Evolutionary conservation across 1,140 invertebrate species (phyloP).

Genomic region (Thrips palmi): DNA sequence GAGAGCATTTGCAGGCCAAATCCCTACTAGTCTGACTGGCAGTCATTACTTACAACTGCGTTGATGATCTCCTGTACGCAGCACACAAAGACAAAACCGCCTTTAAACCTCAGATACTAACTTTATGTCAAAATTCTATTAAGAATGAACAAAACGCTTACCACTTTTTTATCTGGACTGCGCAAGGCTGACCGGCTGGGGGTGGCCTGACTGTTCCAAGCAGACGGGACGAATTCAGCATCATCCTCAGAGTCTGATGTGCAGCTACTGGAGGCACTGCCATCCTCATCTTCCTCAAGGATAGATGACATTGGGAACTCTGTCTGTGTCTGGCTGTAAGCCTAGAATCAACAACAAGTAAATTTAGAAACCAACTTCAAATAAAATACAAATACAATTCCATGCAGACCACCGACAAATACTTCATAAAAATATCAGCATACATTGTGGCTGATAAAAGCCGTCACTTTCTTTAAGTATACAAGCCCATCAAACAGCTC

Average conservation of each 20-base stretch:
- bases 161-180: conserved; percentile 27
- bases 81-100: too few relatives aligned
- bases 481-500: too few relatives aligned
- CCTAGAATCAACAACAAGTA: conserved; percentile 1
- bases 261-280: conserved; percentile 18
- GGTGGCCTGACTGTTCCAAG: conserved; percentile 33
- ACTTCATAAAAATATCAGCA: too few relatives aligned
- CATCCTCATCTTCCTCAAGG: conserved; percentile 19
- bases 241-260: conserved; percentile 27
- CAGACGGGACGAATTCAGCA: conserved; percentile 34
- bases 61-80: too few relatives aligned
- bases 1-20: not conserved
- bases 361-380: not conserved
- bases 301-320: not conserved
- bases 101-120: too few relatives aligned
- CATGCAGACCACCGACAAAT: too few relatives aligned
- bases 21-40: not conserved
- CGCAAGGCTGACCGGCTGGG: conserved; percentile 32
- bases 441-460: too few relatives aligned
- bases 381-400: too few relatives aligned
- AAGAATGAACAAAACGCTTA: not conserved
- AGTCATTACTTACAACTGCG: too few relatives aligned
- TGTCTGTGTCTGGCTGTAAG: not conserved
- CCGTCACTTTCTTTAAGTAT: too few relatives aligned
- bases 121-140: not conserved